phyloP scores from a whole-genome alignment of 2,888 invertebrate genomes.

The Apamea crenata region DNA sequence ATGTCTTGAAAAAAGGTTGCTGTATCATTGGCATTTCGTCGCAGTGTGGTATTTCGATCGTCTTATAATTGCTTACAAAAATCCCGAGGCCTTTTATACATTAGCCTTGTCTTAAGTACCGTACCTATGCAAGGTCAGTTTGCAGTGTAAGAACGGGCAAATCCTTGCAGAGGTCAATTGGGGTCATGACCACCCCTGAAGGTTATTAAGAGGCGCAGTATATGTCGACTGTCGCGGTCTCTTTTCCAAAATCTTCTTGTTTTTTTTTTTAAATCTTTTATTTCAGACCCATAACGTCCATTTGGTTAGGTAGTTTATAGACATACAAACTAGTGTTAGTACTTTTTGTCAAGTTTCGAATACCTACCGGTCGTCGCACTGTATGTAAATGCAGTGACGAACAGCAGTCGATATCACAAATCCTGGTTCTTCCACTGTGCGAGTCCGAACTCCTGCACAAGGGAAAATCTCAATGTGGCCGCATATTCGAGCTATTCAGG shows the following conservation, averaged over 20 bases:
- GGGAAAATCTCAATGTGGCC: background rate
- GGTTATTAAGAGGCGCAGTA: background rate
- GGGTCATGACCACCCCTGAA: conserved; percentile 31
- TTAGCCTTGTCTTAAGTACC: conserved; percentile 25
- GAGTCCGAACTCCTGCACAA: background rate
- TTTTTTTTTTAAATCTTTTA: background rate
- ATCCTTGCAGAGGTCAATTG: conserved; percentile 26
- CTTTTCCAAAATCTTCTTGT: background rate
- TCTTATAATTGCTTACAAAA: background rate
- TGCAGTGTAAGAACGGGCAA: conserved; percentile 12
- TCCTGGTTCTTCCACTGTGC: too few relatives aligned
- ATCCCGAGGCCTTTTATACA: background rate
- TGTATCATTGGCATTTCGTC: background rate
- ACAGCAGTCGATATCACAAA: background rate
- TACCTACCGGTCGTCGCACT: too few relatives aligned
- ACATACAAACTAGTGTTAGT: background rate
- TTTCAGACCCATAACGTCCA: background rate
- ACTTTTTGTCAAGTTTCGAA: background rate
- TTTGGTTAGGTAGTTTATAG: too few relatives aligned
- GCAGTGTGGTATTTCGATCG: background rate
- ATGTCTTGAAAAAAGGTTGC: background rate
- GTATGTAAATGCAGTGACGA: background rate
- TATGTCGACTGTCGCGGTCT: background rate
- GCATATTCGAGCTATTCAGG: background rate
- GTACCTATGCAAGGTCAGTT: conserved; percentile 14